These are phyloP conservation scores for Anoplopoma fimbria DNA, from an alignment of 2,113 vertebrate species.

Conservation along the genomic window DNA sequence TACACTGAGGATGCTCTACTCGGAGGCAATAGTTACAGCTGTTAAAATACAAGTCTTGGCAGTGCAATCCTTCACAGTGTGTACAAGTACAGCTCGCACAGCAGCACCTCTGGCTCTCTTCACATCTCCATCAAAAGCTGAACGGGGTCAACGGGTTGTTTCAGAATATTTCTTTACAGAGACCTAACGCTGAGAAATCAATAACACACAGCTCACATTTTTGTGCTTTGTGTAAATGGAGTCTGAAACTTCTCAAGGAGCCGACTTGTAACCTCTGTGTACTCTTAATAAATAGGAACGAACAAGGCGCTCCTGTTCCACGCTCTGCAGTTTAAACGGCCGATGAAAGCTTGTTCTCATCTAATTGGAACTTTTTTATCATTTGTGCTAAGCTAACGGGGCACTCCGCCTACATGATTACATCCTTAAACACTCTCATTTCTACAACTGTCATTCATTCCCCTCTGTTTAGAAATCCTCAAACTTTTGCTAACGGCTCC, in stretches of 20 bases:
- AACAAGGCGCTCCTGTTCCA: conserved; percentile 16
- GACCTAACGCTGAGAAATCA: background rate
- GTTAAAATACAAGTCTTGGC: conserved; percentile 69
- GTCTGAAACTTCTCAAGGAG: background rate
- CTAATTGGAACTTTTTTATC: conserved; percentile 60
- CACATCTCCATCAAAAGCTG: conserved; percentile 40
- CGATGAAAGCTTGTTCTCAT: conserved; percentile 47
- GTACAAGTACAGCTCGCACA: conserved; percentile 60
- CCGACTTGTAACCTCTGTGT: conserved; percentile 11
- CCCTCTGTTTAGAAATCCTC: conserved; percentile 3
- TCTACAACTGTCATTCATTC: background rate
- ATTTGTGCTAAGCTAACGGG: conserved; percentile 45
- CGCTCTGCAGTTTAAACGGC: conserved; percentile 29
- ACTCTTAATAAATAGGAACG: conserved; percentile 23
- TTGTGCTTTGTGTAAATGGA: conserved; percentile 16
- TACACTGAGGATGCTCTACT: conserved; percentile 48
- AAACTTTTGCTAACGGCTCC: background rate
- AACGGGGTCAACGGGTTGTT: conserved; percentile 47
- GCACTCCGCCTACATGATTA: conserved; percentile 51
- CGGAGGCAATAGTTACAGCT: conserved; percentile 42
- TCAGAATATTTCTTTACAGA: background rate
- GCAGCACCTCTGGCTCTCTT: conserved; percentile 57
- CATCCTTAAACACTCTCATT: conserved; percentile 36
- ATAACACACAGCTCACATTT: background rate
- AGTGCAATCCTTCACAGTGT: conserved; percentile 36